A percentile compares a stretch with the other conserved stretches of the same genome.
These are phyloP conservation scores for Drosophila burlai DNA, from an alignment of 1,140 invertebrate species.

Conservation along the genomic window DNA sequence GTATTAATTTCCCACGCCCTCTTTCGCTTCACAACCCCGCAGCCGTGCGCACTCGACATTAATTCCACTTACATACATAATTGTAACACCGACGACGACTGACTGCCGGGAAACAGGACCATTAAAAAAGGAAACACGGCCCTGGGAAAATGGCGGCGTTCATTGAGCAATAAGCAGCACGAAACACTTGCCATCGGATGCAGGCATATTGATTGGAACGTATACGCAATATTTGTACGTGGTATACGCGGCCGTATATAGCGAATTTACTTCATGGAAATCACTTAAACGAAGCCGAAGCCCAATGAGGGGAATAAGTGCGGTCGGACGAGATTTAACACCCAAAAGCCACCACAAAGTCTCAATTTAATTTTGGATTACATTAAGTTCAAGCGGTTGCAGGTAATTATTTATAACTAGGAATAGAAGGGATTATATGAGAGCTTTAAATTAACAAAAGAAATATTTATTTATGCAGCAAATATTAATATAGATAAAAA, in stretches of 20 bases:
- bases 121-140: slow-evolving; percentile 31
- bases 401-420: neutral
- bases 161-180: slow-evolving; percentile 43
- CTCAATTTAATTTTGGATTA: neutral
- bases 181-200: slow-evolving; percentile 25
- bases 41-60: slow-evolving; percentile 19
- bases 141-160: slow-evolving; percentile 28
- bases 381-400: neutral
- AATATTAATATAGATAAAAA: too few relatives aligned
- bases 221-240: slow-evolving; percentile 24
- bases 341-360: neutral
- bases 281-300: slow-evolving; percentile 38
- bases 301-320: slow-evolving; percentile 10
- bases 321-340: slow-evolving; percentile 1
- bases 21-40: slow-evolving; percentile 10
- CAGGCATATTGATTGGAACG: slow-evolving; percentile 19
- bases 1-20: slow-evolving; percentile 41
- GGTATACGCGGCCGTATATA: slow-evolving; percentile 3
- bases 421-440: neutral
- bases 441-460: too few relatives aligned
- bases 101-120: slow-evolving; percentile 20
- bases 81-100: slow-evolving; percentile 26
- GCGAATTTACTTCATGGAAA: slow-evolving; percentile 24
- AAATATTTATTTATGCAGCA: too few relatives aligned
- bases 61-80: slow-evolving; percentile 55